Percentiles rank a stretch among this genome's conserved stretches.
These are phyloP conservation scores for Seira ritae DNA, from an alignment of 2,888 invertebrate genomes.

Conservation along the genomic window DNA sequence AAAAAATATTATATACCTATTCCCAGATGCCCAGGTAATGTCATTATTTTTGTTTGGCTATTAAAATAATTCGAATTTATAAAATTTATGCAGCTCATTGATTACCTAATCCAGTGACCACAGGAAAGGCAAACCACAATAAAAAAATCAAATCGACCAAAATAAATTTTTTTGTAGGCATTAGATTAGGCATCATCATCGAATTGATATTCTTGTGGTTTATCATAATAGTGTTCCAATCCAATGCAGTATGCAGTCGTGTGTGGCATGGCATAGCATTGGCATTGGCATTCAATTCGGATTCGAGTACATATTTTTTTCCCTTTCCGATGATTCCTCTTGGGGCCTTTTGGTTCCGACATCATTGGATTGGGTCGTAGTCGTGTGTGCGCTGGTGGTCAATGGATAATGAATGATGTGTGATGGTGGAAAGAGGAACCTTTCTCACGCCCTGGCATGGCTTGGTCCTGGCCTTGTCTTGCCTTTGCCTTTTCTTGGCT, in stretches of 20 bases:
- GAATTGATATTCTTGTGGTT: neutral
- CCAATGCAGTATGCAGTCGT: constrained; percentile 21
- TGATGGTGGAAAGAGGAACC: constrained; percentile 64
- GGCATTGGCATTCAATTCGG: neutral
- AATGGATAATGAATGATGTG: constrained; percentile 64
- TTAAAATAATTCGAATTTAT: no score
- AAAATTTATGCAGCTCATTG: no score
- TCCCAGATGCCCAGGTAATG: no score
- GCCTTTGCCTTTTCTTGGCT: constrained; percentile 21
- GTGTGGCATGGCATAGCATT: neutral
- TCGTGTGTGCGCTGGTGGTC: constrained; percentile 65
- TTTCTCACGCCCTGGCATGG: constrained; percentile 73
- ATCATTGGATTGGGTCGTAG: constrained; percentile 63
- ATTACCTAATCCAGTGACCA: no score
- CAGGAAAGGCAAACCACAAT: no score
- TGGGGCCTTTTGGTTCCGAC: constrained; percentile 57
- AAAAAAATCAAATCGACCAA: no score
- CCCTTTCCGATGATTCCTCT: constrained; percentile 12
- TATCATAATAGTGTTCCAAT: neutral
- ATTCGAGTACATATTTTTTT: constrained; percentile 11
- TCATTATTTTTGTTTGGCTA: no score
- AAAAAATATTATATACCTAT: neutral
- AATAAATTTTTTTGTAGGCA: no score
- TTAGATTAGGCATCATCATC: no score
- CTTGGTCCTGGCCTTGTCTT: no score